Evolutionary conservation across 1,140 invertebrate species (phyloP).

Genomic region (Microplitis mediator): DNA sequence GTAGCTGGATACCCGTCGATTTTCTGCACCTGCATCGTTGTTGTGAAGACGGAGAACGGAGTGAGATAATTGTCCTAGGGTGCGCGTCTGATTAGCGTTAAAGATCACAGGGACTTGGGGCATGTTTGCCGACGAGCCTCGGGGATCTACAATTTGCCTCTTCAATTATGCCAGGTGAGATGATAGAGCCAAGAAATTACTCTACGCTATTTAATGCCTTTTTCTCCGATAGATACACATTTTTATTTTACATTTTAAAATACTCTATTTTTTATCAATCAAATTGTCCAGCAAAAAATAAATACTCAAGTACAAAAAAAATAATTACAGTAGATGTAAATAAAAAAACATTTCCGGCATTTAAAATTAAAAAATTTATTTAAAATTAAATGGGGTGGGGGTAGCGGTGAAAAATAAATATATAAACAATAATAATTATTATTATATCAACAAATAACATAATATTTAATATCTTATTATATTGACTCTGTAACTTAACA

Average conservation of each 20-base stretch:
- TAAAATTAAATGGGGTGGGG: too few species aligned
- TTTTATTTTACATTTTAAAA: background rate
- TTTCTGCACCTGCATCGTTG: background rate
- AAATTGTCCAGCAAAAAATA: too few species aligned
- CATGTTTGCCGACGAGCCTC: background rate
- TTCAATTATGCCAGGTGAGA: conserved; percentile 34
- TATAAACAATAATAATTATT: background rate
- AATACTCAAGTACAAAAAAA: too few species aligned
- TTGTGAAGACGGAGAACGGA: background rate
- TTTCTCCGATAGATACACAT: background rate
- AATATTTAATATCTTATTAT: conserved; percentile 52
- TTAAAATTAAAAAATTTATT: too few species aligned
- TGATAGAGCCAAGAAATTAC: background rate
- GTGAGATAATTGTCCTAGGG: conserved; percentile 13
- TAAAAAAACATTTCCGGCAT: too few species aligned
- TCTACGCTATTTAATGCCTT: background rate
- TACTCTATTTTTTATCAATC: too few species aligned
- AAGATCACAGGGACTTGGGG: conserved; percentile 40
- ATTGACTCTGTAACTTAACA: conserved; percentile 59
- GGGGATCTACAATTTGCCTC: conserved; percentile 29
- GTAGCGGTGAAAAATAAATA: conserved; percentile 12
- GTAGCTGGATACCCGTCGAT: background rate
- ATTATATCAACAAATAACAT: background rate
- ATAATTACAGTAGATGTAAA: too few species aligned
- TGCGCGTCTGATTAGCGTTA: conserved; percentile 34